These are phyloP conservation scores for Sterna hirundo DNA, from an alignment of 2,113 vertebrate genomes.

Conservation along the genomic window DNA sequence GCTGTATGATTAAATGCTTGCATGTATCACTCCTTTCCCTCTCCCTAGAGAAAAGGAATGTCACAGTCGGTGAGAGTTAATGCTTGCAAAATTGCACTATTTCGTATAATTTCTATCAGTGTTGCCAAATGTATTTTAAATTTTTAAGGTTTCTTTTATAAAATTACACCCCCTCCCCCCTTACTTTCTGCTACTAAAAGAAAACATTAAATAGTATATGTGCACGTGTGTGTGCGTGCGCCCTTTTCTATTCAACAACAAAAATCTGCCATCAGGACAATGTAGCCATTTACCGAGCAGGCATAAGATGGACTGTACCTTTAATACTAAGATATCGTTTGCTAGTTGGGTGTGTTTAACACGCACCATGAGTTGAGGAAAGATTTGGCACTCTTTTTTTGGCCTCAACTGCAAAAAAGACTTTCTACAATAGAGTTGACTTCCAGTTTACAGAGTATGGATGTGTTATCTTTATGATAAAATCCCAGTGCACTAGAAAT, in stretches of 20 bases:
- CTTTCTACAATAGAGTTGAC: neutral
- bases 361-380: neutral
- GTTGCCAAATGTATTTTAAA: neutral
- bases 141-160: neutral
- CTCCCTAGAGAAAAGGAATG: neutral
- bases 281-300: neutral
- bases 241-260: neutral
- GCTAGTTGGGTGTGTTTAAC: neutral
- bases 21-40: neutral
- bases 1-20: neutral
- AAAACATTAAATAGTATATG: accelerated
- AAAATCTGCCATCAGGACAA: neutral
- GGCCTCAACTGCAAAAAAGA: neutral
- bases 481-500: neutral
- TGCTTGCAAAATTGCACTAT: neutral
- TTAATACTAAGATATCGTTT: neutral
- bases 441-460: neutral
- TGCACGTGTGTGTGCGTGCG: accelerated
- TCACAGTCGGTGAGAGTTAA: neutral
- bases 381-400: neutral
- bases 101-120: neutral
- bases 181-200: neutral
- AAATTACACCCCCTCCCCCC: neutral
- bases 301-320: neutral
- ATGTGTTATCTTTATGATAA: neutral